Evolutionary conservation across 2,113 vertebrate species (phyloP).

Genomic region (Riparia riparia): DNA sequence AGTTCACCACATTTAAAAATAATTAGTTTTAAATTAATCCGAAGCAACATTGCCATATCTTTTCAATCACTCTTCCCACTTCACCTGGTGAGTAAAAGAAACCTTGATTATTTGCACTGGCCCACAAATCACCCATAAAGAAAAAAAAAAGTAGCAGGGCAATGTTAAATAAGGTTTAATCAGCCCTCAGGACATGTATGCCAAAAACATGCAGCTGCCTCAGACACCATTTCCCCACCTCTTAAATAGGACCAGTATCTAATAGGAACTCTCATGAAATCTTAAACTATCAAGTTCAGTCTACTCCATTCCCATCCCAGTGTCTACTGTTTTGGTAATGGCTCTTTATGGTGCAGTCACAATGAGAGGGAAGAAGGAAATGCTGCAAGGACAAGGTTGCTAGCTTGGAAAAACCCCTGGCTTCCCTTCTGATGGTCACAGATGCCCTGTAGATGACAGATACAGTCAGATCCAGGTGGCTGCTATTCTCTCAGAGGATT

Average conservation of each 20-base stretch:
- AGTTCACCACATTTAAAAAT: not conserved
- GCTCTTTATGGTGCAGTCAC: not conserved
- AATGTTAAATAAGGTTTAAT: not conserved
- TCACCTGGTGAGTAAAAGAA: not conserved
- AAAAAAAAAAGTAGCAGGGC: not conserved
- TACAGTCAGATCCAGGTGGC: not conserved
- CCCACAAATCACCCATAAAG: not conserved
- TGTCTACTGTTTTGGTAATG: not conserved
- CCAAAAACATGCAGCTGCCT: not conserved
- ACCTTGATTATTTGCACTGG: not conserved
- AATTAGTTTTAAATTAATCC: not conserved
- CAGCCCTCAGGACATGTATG: not conserved
- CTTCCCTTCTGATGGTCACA: not conserved
- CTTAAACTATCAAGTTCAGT: not conserved
- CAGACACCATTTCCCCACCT: not conserved
- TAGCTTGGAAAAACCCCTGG: not conserved
- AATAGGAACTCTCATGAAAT: not conserved
- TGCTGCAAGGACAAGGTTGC: rapidly evolving
- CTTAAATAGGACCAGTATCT: not conserved
- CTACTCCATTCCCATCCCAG: not conserved
- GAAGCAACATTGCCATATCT: not conserved
- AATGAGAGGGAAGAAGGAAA: not conserved
- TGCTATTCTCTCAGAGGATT: not conserved
- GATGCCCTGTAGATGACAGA: not conserved
- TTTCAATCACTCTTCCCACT: not conserved